phyloP scores from a whole-genome alignment of 2,888 invertebrate species.

The Polydesmus complanatus region DNA sequence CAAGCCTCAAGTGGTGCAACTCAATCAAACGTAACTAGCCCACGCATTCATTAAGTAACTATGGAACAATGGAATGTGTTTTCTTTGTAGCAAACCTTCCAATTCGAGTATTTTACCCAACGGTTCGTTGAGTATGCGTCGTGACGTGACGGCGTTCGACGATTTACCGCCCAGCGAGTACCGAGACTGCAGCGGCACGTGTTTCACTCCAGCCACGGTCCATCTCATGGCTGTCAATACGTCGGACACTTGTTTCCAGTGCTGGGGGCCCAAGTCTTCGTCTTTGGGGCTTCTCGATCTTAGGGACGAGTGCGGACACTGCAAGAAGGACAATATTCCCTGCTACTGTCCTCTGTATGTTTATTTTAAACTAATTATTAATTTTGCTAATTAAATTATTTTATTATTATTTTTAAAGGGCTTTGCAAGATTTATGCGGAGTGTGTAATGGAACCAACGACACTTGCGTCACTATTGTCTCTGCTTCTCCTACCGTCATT shows the following conservation, averaged over 20 bases:
- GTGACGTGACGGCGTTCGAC: neutral
- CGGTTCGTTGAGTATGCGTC: neutral
- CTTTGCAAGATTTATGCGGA: slow-evolving; percentile 19
- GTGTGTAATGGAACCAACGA: slow-evolving; percentile 19
- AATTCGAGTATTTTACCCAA: neutral
- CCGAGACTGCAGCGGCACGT: neutral
- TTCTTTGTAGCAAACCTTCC: neutral
- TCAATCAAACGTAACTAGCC: neutral
- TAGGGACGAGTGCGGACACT: neutral
- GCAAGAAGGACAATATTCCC: neutral
- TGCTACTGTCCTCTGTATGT: neutral
- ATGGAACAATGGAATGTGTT: no score
- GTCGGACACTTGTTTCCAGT: neutral
- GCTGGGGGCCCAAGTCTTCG: neutral
- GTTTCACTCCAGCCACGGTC: neutral
- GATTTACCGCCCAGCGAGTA: neutral
- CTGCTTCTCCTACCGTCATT: slow-evolving; percentile 17
- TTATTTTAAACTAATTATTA: neutral
- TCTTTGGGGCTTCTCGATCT: neutral
- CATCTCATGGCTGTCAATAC: neutral
- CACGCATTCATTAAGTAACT: no score
- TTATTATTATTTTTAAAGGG: no score
- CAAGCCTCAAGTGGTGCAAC: no score
- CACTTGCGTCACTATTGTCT: slow-evolving; percentile 17
- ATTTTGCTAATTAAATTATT: neutral